These are phyloP conservation scores for Syngnathus acus DNA, from an alignment of 2,797 vertebrate species.

Conservation along the genomic window DNA sequence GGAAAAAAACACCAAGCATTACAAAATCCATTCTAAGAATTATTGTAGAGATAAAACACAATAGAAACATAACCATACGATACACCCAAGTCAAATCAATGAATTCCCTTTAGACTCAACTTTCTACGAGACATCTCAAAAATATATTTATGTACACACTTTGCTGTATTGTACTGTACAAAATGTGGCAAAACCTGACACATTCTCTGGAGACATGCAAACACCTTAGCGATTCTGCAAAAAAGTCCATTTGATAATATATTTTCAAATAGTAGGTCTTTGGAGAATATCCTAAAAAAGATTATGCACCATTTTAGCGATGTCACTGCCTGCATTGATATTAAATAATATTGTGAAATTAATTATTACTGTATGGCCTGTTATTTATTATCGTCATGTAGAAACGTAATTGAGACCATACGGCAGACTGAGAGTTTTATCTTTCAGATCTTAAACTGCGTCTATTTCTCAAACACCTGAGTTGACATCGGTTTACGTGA, in stretches of 20 bases:
- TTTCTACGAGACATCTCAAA: constrained; percentile 70
- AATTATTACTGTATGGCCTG: background rate
- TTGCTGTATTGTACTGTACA: constrained; percentile 76
- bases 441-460: constrained; percentile 27
- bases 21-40: constrained; percentile 68
- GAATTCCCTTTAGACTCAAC: constrained; percentile 55
- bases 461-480: constrained; percentile 53
- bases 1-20: constrained; percentile 60
- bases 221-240: constrained; percentile 52
- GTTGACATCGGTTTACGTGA: constrained; percentile 48
- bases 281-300: background rate
- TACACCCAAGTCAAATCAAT: constrained; percentile 57
- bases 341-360: background rate
- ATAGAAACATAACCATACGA: constrained; percentile 36
- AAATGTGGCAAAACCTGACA: constrained; percentile 60
- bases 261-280: background rate
- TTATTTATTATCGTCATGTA: constrained; percentile 2
- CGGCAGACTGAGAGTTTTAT: constrained; percentile 11
- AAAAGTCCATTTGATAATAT: constrained; percentile 29
- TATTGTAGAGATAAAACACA: constrained; percentile 42
- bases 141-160: constrained; percentile 80
- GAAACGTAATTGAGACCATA: constrained; percentile 4
- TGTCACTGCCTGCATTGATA: background rate
- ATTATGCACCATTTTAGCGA: background rate
- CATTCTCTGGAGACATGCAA: constrained; percentile 68